Conservation (phyloP, 2,888 invertebrate species). For the Neuroscelio doddi region DNA sequence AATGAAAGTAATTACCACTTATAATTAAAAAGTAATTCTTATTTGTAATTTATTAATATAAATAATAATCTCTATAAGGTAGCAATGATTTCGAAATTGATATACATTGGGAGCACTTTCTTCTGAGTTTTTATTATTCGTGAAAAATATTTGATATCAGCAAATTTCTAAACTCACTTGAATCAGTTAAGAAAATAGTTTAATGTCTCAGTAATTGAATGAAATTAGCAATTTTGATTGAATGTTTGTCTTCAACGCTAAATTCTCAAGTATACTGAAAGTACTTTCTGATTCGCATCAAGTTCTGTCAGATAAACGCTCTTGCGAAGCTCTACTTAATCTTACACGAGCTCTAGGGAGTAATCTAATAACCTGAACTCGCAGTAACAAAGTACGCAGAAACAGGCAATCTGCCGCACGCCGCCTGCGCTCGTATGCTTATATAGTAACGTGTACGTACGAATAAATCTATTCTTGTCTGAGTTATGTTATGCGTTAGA, state of each 20-base stretch:
- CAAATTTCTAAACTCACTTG: neutral
- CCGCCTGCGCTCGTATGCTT: conserved; percentile 5
- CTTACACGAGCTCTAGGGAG: conserved; percentile 41
- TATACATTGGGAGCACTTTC: no score
- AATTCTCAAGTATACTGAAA: conserved; percentile 4
- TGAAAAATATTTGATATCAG: neutral
- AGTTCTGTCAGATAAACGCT: conserved; percentile 44
- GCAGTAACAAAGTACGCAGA: conserved; percentile 35
- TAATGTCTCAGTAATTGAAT: neutral
- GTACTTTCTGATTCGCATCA: conserved; percentile 28
- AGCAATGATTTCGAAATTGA: no score
- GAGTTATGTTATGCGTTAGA: conserved; percentile 25
- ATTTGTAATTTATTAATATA: no score
- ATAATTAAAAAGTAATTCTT: no score
- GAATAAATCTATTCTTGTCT: conserved; percentile 30
- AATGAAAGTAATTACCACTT: no score
- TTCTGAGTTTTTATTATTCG: no score
- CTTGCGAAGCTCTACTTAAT: conserved; percentile 34
- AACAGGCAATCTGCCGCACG: conserved; percentile 35
- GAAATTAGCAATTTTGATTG: conserved; percentile 5
- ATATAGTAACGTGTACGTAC: conserved; percentile 16
- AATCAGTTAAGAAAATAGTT: neutral
- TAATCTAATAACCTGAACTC: conserved; percentile 47
- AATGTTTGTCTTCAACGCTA: conserved; percentile 3
- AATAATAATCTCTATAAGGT: no score